Base-by-base conservation (phyloP, 2,797 vertebrate genomes). In the Semotilus atromaculatus region DNA sequence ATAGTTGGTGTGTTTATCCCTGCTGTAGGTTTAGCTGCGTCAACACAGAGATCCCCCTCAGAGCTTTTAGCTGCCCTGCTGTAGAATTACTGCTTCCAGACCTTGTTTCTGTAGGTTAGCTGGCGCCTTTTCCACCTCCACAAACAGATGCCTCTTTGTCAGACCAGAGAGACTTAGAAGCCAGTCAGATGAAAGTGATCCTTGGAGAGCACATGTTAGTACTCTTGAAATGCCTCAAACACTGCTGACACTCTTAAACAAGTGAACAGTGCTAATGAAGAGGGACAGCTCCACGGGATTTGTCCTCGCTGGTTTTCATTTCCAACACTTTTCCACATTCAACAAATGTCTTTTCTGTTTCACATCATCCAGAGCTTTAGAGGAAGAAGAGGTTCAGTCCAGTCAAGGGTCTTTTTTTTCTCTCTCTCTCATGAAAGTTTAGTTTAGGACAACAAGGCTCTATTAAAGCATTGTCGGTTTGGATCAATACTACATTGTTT, bases 201-300 rank as follows among this genome's bases (percentile, higher is more conserved):
- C 89, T 89, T 89, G 91, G 90, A 89, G 89, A 92, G 91, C 91
- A 89, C 92, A 92, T 91, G 91, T 93, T 94, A 93, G 92, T 92
- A 71, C 83, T 88, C 86, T 79, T 90, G 90, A 92, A 90, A 91
- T 90, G 90, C 90, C 31, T 53, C 72, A 34, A 77, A 62, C 88
- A 64, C 80, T 86, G 67, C 91, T 90, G 88, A 90, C 92, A 93
- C 93, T 91, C 89, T 92, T 90, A 92, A 94, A 90, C 92, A 81
- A 79, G 90, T 86, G 89, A 91, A 75, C 86, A 80, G 86, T 88
- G 89, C 89, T 95, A 95, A 96, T 94, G 93, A 94, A 94, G 93
- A 95, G 89, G 94, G 94, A 94, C 94, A 94, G 93, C 93, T 92
- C 94, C 91, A 90, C 88, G 60, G 94, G 94, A 94, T 91, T 93